Percentiles rank a stretch among this genome's conserved stretches.
These are phyloP conservation scores for Gymnothorax javanicus DNA, from an alignment of 2,797 vertebrate species.

Conservation along the genomic window DNA sequence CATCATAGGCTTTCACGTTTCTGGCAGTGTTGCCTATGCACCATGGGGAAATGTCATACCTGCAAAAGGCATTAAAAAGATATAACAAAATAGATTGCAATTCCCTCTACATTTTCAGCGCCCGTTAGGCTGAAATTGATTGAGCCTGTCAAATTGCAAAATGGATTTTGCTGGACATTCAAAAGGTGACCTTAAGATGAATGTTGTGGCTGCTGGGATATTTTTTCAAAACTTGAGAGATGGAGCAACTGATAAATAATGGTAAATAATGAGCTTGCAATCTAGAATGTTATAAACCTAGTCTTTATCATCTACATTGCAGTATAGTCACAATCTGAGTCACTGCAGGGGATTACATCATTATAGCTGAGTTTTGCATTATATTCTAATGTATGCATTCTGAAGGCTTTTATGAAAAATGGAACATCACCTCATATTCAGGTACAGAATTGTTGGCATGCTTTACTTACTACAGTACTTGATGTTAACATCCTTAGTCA, in stretches of 20 bases:
- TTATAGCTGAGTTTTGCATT: conserved; percentile 34
- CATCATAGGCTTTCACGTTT: neutral
- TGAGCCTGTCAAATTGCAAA: neutral
- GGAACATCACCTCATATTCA: neutral
- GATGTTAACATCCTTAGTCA: too few species aligned
- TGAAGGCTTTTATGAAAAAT: neutral
- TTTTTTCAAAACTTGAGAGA: neutral
- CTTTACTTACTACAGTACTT: too few species aligned
- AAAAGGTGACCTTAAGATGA: neutral
- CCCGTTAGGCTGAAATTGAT: neutral
- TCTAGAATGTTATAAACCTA: neutral
- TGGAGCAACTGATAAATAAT: neutral
- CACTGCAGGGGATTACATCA: conserved; percentile 34
- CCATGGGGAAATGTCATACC: neutral
- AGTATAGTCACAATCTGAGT: conserved; percentile 24
- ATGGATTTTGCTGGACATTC: neutral
- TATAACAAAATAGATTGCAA: neutral
- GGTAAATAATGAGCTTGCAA: neutral
- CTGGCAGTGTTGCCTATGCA: neutral
- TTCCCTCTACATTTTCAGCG: neutral
- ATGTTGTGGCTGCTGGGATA: neutral
- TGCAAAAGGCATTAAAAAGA: neutral
- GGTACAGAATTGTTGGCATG: too few species aligned
- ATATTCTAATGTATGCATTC: neutral
- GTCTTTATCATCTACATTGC: neutral